A percentile compares a stretch with the other conserved stretches of the same genome.
phyloP scores from a whole-genome alignment of 2,888 invertebrate species.

The Drosophila hamatofila region DNA sequence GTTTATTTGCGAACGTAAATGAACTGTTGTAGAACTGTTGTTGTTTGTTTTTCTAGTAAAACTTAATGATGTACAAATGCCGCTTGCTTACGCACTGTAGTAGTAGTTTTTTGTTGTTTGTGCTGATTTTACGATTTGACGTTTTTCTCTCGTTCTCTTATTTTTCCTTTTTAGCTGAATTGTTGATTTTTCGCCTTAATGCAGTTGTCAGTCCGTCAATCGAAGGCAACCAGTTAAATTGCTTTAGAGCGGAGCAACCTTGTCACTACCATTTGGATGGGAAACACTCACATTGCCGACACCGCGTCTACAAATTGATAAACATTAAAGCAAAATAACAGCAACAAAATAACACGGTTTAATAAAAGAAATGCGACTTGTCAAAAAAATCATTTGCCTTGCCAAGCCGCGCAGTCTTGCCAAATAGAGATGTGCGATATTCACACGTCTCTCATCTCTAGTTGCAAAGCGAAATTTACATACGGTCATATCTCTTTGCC shows the following conservation, averaged over 20 bases:
- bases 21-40: constrained; percentile 27
- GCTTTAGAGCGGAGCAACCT: constrained; percentile 36
- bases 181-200: constrained; percentile 42
- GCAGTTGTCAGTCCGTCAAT: constrained; percentile 36
- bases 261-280: constrained; percentile 33
- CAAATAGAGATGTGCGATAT: constrained; percentile 56
- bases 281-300: constrained; percentile 26
- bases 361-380: constrained; percentile 45
- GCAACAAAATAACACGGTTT: constrained; percentile 6
- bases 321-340: constrained; percentile 8
- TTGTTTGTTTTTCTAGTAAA: constrained; percentile 37
- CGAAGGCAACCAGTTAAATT: constrained; percentile 38
- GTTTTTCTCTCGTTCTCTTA: constrained; percentile 2
- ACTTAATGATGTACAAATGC: constrained; percentile 33
- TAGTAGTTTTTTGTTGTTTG: constrained; percentile 10
- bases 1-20: constrained; percentile 41
- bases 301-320: constrained; percentile 29
- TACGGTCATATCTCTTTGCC: constrained; percentile 40
- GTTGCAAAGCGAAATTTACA: constrained; percentile 32
- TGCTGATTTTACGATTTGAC: background rate
- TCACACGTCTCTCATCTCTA: constrained; percentile 46
- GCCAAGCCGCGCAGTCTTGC: constrained; percentile 57
- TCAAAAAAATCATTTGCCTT: constrained; percentile 48
- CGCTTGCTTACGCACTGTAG: constrained; percentile 39
- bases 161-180: constrained; percentile 17